Evolutionary conservation across 2,888 invertebrate species (phyloP).

Genomic region (Strigamia crassipes): DNA sequence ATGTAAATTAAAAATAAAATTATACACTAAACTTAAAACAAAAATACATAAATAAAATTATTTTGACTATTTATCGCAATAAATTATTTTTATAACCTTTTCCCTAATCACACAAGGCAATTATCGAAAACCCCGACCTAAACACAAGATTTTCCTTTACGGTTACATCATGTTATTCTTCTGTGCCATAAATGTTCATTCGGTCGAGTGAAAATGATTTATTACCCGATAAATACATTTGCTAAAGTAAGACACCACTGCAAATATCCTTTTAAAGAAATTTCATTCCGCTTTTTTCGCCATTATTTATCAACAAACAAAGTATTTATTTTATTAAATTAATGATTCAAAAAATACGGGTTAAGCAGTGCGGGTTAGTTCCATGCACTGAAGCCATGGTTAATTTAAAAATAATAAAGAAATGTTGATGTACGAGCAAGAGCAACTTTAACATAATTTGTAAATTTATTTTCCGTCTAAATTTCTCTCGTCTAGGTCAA

Average conservation of each 20-base stretch:
- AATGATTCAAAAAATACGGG: neutral
- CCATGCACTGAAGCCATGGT: neutral
- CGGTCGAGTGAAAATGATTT: constrained; percentile 29
- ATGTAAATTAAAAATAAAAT: neutral
- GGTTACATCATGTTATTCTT: constrained; percentile 10
- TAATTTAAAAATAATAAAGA: neutral
- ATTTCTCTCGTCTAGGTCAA: constrained; percentile 33
- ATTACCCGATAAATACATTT: constrained; percentile 27
- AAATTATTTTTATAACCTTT: neutral
- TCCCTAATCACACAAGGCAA: neutral
- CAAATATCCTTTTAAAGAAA: constrained; percentile 11
- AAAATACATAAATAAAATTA: neutral
- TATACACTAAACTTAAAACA: neutral
- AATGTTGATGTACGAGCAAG: neutral
- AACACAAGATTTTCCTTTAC: constrained; percentile 12
- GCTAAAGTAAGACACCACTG: constrained; percentile 2
- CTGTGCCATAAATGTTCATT: constrained; percentile 19
- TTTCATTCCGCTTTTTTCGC: neutral
- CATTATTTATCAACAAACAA: neutral
- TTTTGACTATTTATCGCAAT: neutral
- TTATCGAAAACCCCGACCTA: constrained; percentile 6
- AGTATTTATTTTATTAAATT: neutral
- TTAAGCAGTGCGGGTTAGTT: neutral
- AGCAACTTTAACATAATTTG: neutral
- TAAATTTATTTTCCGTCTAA: neutral